Base-by-base conservation (phyloP, 2,113 vertebrate genomes). In the Phaethon lepturus region DNA sequence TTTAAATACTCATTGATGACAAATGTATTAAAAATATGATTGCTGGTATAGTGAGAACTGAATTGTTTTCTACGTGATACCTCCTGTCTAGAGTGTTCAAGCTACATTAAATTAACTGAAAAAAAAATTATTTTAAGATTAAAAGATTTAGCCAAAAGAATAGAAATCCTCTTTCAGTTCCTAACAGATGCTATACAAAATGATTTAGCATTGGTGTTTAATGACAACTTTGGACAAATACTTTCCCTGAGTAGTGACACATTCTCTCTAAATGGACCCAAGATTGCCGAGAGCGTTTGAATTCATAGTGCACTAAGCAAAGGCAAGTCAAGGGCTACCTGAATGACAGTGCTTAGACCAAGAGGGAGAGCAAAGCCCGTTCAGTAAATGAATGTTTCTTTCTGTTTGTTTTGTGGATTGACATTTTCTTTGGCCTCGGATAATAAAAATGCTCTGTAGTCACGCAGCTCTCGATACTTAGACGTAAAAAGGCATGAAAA, bases 361-460 rank as follows among this genome's bases (percentile, higher is more conserved):
- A 94, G 95, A 95, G 84, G 95, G 93, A 96, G 87, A 94, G 91
- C 89, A 72, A 83, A 95, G 90, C 88, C 67, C 47, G 53, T 35
- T 50, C 7, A 3, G 71, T 73, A 18, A 24, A 1, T 10, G 22
- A 60, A 24, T 10, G 17, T 26, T 81, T 69, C 62, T 60, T 73
- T 42, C 64, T 20, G 16, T 68, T 75, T 63, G 13, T 35, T 76
- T 26, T 55, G 78, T 26, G 42, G 31, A 58, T 50, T 86, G 77
- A 79, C 66, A 53, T 96, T 86, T 95, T 69, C 55, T 38, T 72
- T 92, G 53, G 78, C 63, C n/a, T 86, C n/a, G 17, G 38, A 20
- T 66, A 79, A 79, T 52, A 80, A 59, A 91, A 93, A 28, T 23
- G n/a, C 33, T 50, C 38, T 42, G 16, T 55, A 74, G 50, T n/a